These are phyloP conservation scores for Dione vanillae DNA, from an alignment of 2,888 invertebrate genomes.

Conservation along the genomic window DNA sequence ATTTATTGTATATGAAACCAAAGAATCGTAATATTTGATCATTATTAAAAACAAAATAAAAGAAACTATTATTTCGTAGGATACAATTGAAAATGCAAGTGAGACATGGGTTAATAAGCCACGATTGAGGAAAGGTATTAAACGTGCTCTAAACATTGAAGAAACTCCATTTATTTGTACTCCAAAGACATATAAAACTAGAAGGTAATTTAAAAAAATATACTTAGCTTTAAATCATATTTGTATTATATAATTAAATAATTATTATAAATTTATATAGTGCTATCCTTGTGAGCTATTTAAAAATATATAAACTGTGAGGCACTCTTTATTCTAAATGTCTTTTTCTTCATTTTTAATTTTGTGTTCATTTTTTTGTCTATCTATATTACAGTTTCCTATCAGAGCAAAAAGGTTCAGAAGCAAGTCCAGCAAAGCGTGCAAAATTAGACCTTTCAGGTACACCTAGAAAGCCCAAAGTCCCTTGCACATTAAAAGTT, in stretches of 20 bases:
- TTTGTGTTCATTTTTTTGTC: neutral
- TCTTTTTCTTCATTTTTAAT: no score
- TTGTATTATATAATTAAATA: no score
- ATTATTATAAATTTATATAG: no score
- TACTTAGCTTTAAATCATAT: no score
- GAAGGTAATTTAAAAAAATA: constrained; percentile 57
- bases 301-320: no score
- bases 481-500: constrained; percentile 47
- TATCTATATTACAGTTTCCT: constrained; percentile 54
- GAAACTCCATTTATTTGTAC: constrained; percentile 86
- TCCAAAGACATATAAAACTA: constrained; percentile 71
- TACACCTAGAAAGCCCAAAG: constrained; percentile 58
- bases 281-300: no score
- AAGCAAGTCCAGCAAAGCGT: constrained; percentile 68
- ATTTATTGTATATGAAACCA: neutral
- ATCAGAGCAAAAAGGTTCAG: constrained; percentile 51
- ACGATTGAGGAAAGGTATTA: constrained; percentile 68
- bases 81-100: constrained; percentile 78
- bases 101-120: constrained; percentile 76
- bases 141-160: constrained; percentile 76
- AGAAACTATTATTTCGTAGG: constrained; percentile 56
- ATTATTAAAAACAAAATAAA: neutral
- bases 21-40: no score
- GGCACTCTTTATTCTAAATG: no score
- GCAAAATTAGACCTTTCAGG: constrained; percentile 57